Evolutionary conservation across 2,113 vertebrate genomes (phyloP).

Genomic region (Bubalus kerabau): DNA sequence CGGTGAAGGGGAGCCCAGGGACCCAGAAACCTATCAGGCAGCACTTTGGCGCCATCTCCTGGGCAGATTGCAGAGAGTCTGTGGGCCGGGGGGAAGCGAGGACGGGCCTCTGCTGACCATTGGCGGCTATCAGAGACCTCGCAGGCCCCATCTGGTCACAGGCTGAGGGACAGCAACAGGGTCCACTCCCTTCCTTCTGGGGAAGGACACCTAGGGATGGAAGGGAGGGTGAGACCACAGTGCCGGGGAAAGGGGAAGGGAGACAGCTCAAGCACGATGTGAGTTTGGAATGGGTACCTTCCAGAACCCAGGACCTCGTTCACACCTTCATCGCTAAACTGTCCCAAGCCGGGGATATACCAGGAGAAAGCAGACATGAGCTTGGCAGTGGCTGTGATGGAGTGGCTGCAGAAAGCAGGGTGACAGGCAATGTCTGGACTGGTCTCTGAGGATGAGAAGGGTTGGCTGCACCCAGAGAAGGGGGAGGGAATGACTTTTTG

Average conservation of each 20-base stretch:
- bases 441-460: neutral
- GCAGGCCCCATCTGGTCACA: too few species aligned
- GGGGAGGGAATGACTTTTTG: neutral
- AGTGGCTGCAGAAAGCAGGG: neutral
- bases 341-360: neutral
- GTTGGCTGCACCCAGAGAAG: too few species aligned
- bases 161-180: accelerated
- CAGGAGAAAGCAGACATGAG: neutral
- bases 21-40: neutral
- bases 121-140: neutral
- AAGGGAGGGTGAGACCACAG: neutral
- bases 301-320: neutral
- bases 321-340: neutral
- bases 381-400: neutral
- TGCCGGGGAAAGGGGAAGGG: accelerated
- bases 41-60: constrained; percentile 48
- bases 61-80: neutral
- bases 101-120: neutral
- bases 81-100: accelerated
- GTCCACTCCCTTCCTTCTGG: neutral
- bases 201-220: neutral
- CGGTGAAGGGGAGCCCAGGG: neutral
- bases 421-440: neutral
- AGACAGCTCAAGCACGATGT: neutral
- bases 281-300: neutral